Base-by-base conservation (phyloP, 2,888 invertebrate genomes). In the Torymus texanus region DNA sequence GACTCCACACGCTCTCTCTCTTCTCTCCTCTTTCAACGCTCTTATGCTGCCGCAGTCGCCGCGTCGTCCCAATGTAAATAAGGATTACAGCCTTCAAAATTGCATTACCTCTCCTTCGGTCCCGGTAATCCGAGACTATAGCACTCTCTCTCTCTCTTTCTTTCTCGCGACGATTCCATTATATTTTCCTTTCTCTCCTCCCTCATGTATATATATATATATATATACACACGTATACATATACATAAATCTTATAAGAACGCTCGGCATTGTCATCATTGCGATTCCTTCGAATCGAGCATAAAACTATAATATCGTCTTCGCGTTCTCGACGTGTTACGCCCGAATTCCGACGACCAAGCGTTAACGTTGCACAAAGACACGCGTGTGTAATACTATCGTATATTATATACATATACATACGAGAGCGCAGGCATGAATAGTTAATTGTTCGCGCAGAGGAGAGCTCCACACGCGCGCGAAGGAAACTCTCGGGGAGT, bases 81-180 rank as follows among this genome's bases (percentile, higher is more conserved):
- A 75, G 78, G 81, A 81, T 81, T 78, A 81, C 56, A 53, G 74
- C 16, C 75, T 75, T 75, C 41, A 72, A 75, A 81, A 81, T 81
- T 75, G 71, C 81, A 81, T 81, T 81, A 78, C 21, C 65, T 13
- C 21, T 65, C 16, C 56, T 13, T 11, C n/a, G 14, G 13, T 18
- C 21, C 24, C 63, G 65, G 78, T 81, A 81, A 81, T 78, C 78
- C 78, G 78, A 78, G 78, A 50, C 18, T n/a, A 21, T 12, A 41
- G 29, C n/a, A n/a, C n/a, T 11, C 18, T 24, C 21, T 24, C 53
- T 51, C 71, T 14, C 51, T 61, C 55, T 59, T 21, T 66, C 66
- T 65, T 51, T 50, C 66, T 51, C 62, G 61, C 56, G 78, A 78
- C 78, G 41, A 81, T 71, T 78, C 78, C 67, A 81, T 78, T 75